Base-by-base conservation (phyloP, 2,797 vertebrate species). In the Podarcis lilfordi region DNA sequence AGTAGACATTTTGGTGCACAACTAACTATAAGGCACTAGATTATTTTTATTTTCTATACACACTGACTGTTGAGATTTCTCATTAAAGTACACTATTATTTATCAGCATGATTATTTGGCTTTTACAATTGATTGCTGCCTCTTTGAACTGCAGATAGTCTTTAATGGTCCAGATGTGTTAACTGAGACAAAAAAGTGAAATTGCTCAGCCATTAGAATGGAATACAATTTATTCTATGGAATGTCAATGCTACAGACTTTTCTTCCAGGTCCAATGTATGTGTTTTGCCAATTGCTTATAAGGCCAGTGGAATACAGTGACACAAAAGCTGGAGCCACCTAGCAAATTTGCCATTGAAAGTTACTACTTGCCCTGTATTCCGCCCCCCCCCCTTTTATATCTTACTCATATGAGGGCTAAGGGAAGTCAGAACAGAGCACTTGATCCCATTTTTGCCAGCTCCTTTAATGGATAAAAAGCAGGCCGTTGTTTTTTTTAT, bases 1-100 rank as follows among this genome's bases (percentile, higher is more conserved):
- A 71, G 29, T 50, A 0, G 25, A 13, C 27, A 8, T 88, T 0
- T 1, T 85, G 10, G 27, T 40, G 8, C 2, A 23, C 76, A 5
- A 76, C 32, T 35, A 37, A 74, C 35, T 74, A 68, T 50, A 81
- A 15, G 89, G 8, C 74, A 64, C 86, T 79, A 86, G 89, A 23
- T 2, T 19, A 61, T 61, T 86, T 72, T 27, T 68, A 19, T 82
- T 11, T 80, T 91, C n/a, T 85, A 74, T 21, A 8, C 32, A 21
- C 5, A 74, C 32, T 72, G 71, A 21, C 72, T 74, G 72, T 74
- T 71, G 11, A n/a, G 1, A n/a, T 71, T n/a, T 32, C n/a, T 29
- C 69, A 71, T 29, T 71, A 71, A n/a, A 71, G n/a, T 71, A 71
- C 19, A 71, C 29, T 29, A n/a, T 71, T n/a, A 15, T n/a, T n/a